Percentiles rank a stretch among this genome's conserved stretches.
Evolutionary conservation across 2,113 vertebrate genomes (phyloP).

Genomic region (Pomatostomus ruficeps): DNA sequence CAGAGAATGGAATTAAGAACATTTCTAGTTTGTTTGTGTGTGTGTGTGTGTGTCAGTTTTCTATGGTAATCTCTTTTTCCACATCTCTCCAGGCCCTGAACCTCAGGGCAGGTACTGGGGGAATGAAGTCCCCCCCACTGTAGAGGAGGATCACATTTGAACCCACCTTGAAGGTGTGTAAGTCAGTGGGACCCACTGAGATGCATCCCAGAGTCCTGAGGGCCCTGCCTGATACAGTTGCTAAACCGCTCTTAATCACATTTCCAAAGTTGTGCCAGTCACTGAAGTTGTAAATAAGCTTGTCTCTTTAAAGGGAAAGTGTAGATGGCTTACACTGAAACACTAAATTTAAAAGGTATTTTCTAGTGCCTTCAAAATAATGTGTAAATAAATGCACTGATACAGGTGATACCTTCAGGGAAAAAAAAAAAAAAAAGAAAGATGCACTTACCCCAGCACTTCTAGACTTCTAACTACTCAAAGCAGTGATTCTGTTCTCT

Average conservation of each 20-base stretch:
- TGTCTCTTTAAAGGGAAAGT: not conserved
- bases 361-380: not conserved
- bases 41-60: not conserved
- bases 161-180: accelerated
- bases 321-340: not conserved
- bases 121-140: not conserved
- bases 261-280: not conserved
- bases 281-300: not conserved
- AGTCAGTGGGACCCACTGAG: not conserved
- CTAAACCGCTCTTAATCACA: not conserved
- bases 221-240: not conserved
- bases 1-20: not conserved
- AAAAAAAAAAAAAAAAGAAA: not conserved
- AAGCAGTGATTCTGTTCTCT: not conserved
- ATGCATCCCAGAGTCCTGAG: not conserved
- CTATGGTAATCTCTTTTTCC: not conserved
- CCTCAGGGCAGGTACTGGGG: not conserved
- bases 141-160: not conserved
- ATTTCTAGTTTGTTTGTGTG: not conserved
- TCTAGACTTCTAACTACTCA: not conserved
- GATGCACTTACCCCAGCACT: accelerated
- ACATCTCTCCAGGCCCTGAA: not conserved
- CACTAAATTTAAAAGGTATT: not conserved
- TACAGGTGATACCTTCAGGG: not conserved
- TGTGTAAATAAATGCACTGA: not conserved